Base-by-base conservation (phyloP, 2,113 vertebrate genomes). In the Rissa tridactyla region DNA sequence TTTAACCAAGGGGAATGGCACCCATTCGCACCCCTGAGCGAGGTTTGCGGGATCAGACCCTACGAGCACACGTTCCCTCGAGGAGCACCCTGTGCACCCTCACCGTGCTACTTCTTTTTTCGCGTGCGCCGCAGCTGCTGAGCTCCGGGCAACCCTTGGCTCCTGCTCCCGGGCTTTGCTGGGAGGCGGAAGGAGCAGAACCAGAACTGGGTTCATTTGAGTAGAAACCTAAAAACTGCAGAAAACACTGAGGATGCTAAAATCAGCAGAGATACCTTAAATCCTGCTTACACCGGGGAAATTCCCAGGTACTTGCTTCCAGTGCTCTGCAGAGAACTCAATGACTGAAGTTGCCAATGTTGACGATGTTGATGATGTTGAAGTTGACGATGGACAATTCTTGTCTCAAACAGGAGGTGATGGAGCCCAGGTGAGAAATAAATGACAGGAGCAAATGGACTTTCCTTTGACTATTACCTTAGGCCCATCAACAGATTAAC, bases 11-110 rank as follows among this genome's bases (percentile, higher is more conserved):
- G n/a, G 79, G 30, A 36, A 10, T 0, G 6, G 54, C 65, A 21
- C 29, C 8, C 0, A 7, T 21, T 58, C 52, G 11, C 54, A 26
- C 11, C 26, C 65, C 54, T 2, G 13, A 42, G 46, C 9, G 8
- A 51, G 55, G 36, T n/a, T 52, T 29, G 30, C 19, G 15, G 57
- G 47, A n/a, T 52, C 57, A 62, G 57, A 44, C 46, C 36, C 21
- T 20, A 42, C 2, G 22, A 34, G 23, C 54, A 27, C 22, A 2
- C 0, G 0, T 2, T 65, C 17, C 23, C 8, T 19, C 1, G 1
- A 47, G 42, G 25, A 47, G 14, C 19, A 47, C 55, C 32, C 44
- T 25, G 27, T 9, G n/a, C 16, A 2, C 30, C 10, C 32, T 16
- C 42, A 10, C 6, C 1, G 5, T 11, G 17, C 40, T 46, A 1